Conservation (phyloP, 2,888 invertebrate species). For the Ceramica pisi region DNA sequence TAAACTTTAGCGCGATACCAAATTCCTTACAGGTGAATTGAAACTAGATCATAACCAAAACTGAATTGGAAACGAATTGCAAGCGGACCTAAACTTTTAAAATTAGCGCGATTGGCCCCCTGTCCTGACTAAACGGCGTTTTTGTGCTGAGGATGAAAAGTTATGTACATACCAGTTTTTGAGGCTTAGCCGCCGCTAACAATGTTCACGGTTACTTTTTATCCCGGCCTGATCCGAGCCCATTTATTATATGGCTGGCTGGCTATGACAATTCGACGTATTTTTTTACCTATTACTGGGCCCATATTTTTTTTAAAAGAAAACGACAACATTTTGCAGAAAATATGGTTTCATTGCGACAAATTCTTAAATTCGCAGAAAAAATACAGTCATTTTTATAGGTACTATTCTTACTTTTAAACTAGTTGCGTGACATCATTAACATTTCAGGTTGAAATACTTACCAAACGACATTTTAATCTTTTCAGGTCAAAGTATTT, state of each 20-base stretch:
- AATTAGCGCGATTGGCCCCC: no score
- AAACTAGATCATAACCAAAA: no score
- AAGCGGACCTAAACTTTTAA: no score
- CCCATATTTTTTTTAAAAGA: background rate
- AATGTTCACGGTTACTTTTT: slow-evolving; percentile 28
- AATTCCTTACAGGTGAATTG: no score
- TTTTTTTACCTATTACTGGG: background rate
- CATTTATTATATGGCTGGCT: slow-evolving; percentile 9
- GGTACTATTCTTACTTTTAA: background rate
- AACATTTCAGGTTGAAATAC: slow-evolving; percentile 25
- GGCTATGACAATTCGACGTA: background rate
- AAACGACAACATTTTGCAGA: background rate
- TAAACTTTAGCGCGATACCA: no score
- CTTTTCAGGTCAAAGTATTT: slow-evolving; percentile 93
- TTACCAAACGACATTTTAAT: slow-evolving; percentile 23
- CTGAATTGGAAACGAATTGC: no score
- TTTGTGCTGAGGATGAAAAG: slow-evolving; percentile 18
- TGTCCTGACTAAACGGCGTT: slow-evolving; percentile 6
- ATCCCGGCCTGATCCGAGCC: background rate
- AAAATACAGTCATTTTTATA: background rate
- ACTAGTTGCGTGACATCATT: slow-evolving; percentile 1
- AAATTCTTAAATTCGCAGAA: slow-evolving; percentile 10
- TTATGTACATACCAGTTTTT: slow-evolving; percentile 2
- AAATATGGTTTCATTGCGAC: slow-evolving; percentile 1
- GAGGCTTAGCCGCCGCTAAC: slow-evolving; percentile 4